phyloP scores from a whole-genome alignment of 2,888 invertebrate genomes.

The Amiota communis region DNA sequence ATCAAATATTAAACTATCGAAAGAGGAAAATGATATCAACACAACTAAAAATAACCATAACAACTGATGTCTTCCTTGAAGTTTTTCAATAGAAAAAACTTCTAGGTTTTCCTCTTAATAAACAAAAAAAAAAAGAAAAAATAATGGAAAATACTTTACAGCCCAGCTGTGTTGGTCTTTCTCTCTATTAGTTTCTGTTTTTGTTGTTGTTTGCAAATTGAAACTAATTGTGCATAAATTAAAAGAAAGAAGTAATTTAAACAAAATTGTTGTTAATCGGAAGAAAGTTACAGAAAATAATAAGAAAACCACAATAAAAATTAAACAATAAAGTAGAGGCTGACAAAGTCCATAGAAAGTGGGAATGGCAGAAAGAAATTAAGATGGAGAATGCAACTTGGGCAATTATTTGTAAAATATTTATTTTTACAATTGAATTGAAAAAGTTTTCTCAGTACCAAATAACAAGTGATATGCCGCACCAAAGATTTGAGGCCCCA shows the following conservation, averaged over 20 bases:
- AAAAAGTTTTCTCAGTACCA: slow-evolving; percentile 49
- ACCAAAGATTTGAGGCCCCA: too few species aligned
- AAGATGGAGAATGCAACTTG: slow-evolving; percentile 11
- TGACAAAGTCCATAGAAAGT: not conserved
- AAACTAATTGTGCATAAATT: slow-evolving; percentile 10
- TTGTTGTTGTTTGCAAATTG: too few species aligned
- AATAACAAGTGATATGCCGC: not conserved
- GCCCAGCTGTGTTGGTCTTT: too few species aligned
- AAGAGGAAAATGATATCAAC: too few species aligned
- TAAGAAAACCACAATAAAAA: not conserved
- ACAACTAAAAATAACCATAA: too few species aligned
- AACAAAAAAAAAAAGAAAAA: too few species aligned
- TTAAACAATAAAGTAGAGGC: not conserved
- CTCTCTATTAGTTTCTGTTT: too few species aligned
- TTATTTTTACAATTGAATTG: slow-evolving; percentile 65
- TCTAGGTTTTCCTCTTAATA: too few species aligned
- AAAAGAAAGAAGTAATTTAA: slow-evolving; percentile 1
- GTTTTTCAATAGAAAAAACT: too few species aligned
- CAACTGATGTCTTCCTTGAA: too few species aligned
- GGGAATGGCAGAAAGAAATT: not conserved
- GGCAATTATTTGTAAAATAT: slow-evolving; percentile 67
- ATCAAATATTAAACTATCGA: too few species aligned
- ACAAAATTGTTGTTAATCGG: slow-evolving; percentile 1
- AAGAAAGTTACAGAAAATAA: not conserved
- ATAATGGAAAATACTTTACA: too few species aligned